Percentiles rank a stretch among this genome's conserved stretches.
phyloP scores from a whole-genome alignment of 30 jellyfish, hydroid and myxozoan species.

The Hydra vulgaris region DNA sequence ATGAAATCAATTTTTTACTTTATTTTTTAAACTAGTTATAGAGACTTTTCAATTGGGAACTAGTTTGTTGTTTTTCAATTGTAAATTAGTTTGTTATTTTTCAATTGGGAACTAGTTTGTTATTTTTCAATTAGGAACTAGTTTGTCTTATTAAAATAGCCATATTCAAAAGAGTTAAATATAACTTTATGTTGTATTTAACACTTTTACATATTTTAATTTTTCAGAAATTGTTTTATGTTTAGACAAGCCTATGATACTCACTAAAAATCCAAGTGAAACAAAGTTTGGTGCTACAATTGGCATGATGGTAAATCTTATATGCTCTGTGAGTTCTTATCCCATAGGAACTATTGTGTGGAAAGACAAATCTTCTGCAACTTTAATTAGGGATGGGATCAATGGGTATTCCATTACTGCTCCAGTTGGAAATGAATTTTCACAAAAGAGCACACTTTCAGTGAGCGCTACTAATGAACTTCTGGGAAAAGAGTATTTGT shows the following conservation, averaged over 20 bases:
- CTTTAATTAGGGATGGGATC: slow-evolving; percentile 25
- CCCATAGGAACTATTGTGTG: slow-evolving; percentile 65
- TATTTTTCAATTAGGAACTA: too few species aligned
- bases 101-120: too few species aligned
- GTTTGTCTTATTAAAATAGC: too few species aligned
- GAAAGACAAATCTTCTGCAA: slow-evolving; percentile 27
- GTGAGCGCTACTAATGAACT: slow-evolving; percentile 31
- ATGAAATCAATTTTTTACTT: too few species aligned
- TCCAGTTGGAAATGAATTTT: not conserved
- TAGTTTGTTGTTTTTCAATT: too few species aligned
- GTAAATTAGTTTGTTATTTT: too few species aligned
- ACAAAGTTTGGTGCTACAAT: slow-evolving; percentile 65
- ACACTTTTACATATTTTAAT: not conserved
- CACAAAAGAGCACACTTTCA: slow-evolving; percentile 36
- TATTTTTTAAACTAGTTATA: too few species aligned
- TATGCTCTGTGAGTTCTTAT: slow-evolving; percentile 56
- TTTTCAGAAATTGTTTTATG: not conserved
- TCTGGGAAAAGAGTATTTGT: slow-evolving; percentile 36
- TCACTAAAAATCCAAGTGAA: slow-evolving; percentile 58
- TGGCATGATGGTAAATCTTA: slow-evolving; percentile 46
- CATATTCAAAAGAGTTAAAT: too few species aligned
- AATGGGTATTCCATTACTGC: slow-evolving; percentile 29
- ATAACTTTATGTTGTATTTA: too few species aligned
- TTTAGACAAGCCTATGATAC: slow-evolving; percentile 70
- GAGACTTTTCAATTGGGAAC: too few species aligned